These are phyloP conservation scores for Heterodera carotae DNA, from an alignment of 1,140 invertebrate genomes.

Conservation along the genomic window DNA sequence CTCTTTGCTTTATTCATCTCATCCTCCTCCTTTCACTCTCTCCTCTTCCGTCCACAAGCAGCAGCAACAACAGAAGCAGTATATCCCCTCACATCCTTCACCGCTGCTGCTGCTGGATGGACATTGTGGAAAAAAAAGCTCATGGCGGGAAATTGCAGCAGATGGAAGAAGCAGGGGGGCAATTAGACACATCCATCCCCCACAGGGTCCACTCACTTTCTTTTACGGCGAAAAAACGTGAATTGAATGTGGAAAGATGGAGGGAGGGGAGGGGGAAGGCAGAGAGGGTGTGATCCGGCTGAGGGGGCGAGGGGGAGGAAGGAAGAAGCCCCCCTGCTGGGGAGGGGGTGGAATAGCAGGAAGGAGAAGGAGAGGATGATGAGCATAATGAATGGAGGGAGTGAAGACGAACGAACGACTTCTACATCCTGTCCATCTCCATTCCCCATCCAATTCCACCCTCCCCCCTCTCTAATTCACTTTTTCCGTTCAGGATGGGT, in stretches of 20 bases:
- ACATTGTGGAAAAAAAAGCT: not conserved
- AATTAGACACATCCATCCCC: not conserved
- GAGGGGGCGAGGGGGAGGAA: not conserved
- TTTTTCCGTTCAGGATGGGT: slow-evolving; percentile 5
- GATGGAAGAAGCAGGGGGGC: not conserved
- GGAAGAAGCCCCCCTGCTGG: not conserved
- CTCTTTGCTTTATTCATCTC: too few relatives aligned
- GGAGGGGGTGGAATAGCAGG: not conserved
- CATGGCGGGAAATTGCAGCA: not conserved
- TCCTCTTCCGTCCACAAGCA: too few relatives aligned
- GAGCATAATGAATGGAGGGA: not conserved
- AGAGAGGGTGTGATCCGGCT: too few relatives aligned
- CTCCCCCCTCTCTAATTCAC: not conserved
- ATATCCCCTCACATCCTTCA: too few relatives aligned
- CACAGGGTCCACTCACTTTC: slow-evolving; percentile 1
- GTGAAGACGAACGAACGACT: not conserved
- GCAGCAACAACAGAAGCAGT: too few relatives aligned
- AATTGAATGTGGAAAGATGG: not conserved
- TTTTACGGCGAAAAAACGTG: slow-evolving; percentile 2
- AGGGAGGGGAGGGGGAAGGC: too few relatives aligned
- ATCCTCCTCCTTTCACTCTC: too few relatives aligned
- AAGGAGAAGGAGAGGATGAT: not conserved
- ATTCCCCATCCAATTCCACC: not conserved
- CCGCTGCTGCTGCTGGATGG: not conserved
- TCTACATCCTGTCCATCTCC: not conserved